These are phyloP conservation scores for Abramis brama DNA, from an alignment of 2,113 vertebrate genomes.

Conservation along the genomic window DNA sequence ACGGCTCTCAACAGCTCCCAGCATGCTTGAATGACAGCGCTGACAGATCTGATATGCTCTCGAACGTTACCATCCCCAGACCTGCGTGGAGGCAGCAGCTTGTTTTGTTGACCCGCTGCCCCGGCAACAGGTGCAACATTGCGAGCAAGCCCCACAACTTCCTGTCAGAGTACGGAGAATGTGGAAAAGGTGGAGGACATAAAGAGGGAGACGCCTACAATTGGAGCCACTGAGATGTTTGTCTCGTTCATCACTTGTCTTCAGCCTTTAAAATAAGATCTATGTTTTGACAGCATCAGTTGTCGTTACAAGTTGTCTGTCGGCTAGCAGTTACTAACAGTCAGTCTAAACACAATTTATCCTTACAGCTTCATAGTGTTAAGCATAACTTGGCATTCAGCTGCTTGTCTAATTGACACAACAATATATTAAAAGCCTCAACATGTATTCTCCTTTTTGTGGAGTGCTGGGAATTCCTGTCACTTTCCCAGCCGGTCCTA, in stretches of 20 bases:
- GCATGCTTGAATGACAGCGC: conserved; percentile 61
- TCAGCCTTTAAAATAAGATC: not conserved
- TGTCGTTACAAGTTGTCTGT: not conserved
- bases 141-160: conserved; percentile 61
- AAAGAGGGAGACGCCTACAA: conserved; percentile 47
- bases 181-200: conserved; percentile 54
- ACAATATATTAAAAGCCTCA: conserved; percentile 38
- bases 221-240: not conserved
- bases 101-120: conserved; percentile 78
- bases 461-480: conserved; percentile 18
- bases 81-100: conserved; percentile 51
- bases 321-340: not conserved
- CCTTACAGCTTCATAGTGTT: conserved; percentile 12
- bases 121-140: conserved; percentile 72
- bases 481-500: conserved; percentile 54
- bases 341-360: conserved; percentile 20
- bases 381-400: conserved; percentile 25
- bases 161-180: conserved; percentile 58
- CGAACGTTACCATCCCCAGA: conserved; percentile 47
- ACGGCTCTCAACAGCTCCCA: conserved; percentile 59
- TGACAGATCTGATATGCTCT: conserved; percentile 60
- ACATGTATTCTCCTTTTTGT: conserved; percentile 14
- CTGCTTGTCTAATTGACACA: conserved; percentile 36
- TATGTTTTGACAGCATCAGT: conserved; percentile 20
- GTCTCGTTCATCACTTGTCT: not conserved